These are phyloP conservation scores for Neotragus moschatus DNA, from an alignment of 2,113 vertebrate genomes.

Conservation along the genomic window DNA sequence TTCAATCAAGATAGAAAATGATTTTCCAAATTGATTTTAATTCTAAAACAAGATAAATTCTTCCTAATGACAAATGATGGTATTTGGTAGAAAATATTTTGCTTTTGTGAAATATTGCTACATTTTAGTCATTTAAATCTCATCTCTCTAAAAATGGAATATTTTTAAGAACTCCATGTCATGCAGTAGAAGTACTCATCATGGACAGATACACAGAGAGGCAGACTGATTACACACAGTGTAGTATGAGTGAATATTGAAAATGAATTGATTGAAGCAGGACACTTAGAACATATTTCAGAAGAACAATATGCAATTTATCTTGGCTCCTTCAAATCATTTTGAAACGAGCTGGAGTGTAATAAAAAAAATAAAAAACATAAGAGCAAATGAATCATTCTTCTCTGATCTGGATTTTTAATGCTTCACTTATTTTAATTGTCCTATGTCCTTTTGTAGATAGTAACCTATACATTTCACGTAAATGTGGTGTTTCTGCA, in stretches of 20 bases:
- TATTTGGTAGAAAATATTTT: not conserved
- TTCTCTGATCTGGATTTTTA: not conserved
- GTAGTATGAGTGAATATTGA: not conserved
- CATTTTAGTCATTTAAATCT: not conserved
- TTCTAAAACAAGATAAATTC: not conserved
- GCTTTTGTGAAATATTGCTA: not conserved
- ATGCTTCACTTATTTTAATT: not conserved
- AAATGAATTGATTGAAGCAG: not conserved
- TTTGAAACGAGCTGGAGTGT: not conserved
- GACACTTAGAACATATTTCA: not conserved
- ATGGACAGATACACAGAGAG: not conserved
- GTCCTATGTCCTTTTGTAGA: not conserved
- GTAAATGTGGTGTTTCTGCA: not conserved
- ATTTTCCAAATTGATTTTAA: slow-evolving; percentile 11
- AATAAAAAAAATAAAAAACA: not conserved
- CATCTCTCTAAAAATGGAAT: not conserved
- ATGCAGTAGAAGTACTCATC: not conserved
- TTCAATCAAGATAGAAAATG: not conserved
- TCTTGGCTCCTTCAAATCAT: not conserved
- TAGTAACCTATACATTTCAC: not conserved
- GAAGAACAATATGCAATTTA: not conserved
- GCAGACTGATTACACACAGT: not conserved
- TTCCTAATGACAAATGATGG: not conserved
- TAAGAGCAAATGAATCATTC: not conserved
- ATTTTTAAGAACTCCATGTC: not conserved